Evolutionary conservation across 2,888 invertebrate genomes (phyloP).

Genomic region (Catocala sponsa): DNA sequence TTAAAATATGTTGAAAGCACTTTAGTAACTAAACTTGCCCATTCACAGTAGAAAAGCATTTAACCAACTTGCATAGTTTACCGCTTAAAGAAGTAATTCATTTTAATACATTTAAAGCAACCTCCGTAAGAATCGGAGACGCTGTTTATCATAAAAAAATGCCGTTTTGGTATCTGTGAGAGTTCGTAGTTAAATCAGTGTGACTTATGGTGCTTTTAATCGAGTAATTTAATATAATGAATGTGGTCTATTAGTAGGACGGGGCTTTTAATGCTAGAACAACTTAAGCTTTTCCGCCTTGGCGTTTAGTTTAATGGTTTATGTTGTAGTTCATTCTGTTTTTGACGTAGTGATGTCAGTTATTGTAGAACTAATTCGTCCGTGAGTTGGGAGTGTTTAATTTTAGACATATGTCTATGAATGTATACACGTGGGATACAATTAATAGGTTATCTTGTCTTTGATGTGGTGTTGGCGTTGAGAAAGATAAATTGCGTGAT

Average conservation of each 20-base stretch:
- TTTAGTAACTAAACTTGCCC: no score
- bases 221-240: slow-evolving; percentile 75
- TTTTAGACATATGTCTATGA: no score
- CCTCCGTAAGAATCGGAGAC: neutral
- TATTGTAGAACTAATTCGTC: neutral
- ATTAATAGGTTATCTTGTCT: no score
- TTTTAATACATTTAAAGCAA: no score
- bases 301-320: slow-evolving; percentile 42
- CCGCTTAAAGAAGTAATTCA: no score
- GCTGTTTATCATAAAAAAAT: slow-evolving; percentile 42
- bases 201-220: slow-evolving; percentile 73
- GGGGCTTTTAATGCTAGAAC: slow-evolving; percentile 42
- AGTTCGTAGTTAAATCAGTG: slow-evolving; percentile 57
- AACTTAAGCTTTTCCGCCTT: slow-evolving; percentile 34
- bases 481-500: no score
- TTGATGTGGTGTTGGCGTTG: no score
- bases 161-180: slow-evolving; percentile 37
- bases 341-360: slow-evolving; percentile 1
- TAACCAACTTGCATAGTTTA: no score
- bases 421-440: no score
- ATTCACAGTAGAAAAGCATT: no score
- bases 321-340: slow-evolving; percentile 31
- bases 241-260: slow-evolving; percentile 64
- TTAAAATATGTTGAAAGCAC: no score
- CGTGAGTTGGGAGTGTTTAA: neutral